Evolutionary conservation across 2,113 vertebrate species (phyloP).

Genomic region (Notarius quadriscutis): DNA sequence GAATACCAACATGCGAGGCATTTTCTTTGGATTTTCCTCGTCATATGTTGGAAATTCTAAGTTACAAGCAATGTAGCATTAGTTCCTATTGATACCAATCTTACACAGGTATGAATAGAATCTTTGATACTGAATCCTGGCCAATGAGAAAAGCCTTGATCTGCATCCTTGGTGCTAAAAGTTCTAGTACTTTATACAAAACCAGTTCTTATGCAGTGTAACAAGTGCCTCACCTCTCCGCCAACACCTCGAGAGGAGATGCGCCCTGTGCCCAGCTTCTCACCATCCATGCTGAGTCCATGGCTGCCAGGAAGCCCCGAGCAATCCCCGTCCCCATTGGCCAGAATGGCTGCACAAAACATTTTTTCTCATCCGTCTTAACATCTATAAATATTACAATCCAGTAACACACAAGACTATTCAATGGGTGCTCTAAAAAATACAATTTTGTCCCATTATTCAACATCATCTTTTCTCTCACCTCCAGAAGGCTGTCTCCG

Average conservation of each 20-base stretch:
- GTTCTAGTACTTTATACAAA: background rate
- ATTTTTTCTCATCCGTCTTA: background rate
- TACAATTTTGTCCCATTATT: background rate
- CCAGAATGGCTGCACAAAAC: constrained; percentile 88
- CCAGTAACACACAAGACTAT: background rate
- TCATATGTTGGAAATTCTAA: background rate
- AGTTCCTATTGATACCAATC: background rate
- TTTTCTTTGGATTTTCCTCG: background rate
- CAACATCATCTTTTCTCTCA: constrained; percentile 58
- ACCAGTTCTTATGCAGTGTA: background rate
- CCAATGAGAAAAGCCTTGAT: background rate
- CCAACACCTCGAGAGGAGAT: constrained; percentile 87
- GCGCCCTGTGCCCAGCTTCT: constrained; percentile 91
- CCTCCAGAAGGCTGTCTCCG: constrained; percentile 95
- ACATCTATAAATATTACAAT: no score
- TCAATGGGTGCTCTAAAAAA: background rate
- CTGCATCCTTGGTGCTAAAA: background rate
- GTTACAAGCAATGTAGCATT: background rate
- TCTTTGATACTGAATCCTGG: background rate
- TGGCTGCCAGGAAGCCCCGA: constrained; percentile 93
- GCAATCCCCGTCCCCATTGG: constrained; percentile 99
- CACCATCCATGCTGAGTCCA: constrained; percentile 98
- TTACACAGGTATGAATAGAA: background rate
- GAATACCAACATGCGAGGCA: background rate
- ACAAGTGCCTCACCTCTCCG: constrained; percentile 84